Evolutionary conservation across 2,888 invertebrate species (phyloP).

Genomic region (Eretmocerus hayati): DNA sequence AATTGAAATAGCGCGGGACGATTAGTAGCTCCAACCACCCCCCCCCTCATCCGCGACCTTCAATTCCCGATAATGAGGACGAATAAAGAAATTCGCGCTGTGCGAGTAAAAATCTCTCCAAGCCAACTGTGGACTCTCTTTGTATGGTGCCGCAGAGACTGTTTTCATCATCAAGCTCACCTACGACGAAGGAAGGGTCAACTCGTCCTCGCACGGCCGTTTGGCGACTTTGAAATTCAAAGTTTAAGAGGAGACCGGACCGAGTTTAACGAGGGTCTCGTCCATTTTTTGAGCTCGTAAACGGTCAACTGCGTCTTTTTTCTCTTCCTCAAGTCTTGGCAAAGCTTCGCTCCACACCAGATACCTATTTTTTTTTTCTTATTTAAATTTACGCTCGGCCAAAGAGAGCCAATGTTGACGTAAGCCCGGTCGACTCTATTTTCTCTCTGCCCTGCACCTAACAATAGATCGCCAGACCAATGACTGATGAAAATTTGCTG

Average conservation of each 20-base stretch:
- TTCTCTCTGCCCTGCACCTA: background rate
- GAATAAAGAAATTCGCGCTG: background rate
- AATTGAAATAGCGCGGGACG: conserved; percentile 16
- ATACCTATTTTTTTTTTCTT: conserved; percentile 7
- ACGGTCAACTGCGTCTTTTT: background rate
- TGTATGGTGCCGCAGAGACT: background rate
- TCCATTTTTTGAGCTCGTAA: conserved; percentile 17
- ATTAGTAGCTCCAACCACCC: background rate
- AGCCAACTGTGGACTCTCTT: too few relatives aligned
- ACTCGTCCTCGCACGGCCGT: too few relatives aligned
- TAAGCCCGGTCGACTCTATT: background rate
- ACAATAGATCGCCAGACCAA: conserved; percentile 10
- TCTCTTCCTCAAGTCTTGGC: conserved; percentile 10
- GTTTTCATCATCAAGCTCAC: background rate
- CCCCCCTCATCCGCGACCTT: background rate
- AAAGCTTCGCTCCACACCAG: conserved; percentile 5
- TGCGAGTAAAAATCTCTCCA: background rate
- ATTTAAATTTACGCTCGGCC: conserved; percentile 13
- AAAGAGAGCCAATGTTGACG: conserved; percentile 12
- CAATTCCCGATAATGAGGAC: conserved; percentile 5
- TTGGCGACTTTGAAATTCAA: conserved; percentile 3
- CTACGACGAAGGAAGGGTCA: too few relatives aligned
- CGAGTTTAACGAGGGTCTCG: conserved; percentile 10
- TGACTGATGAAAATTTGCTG: too few relatives aligned
- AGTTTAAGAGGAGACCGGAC: background rate